Conservation (phyloP, 2,113 vertebrate genomes). For the Cololabis saira region DNA sequence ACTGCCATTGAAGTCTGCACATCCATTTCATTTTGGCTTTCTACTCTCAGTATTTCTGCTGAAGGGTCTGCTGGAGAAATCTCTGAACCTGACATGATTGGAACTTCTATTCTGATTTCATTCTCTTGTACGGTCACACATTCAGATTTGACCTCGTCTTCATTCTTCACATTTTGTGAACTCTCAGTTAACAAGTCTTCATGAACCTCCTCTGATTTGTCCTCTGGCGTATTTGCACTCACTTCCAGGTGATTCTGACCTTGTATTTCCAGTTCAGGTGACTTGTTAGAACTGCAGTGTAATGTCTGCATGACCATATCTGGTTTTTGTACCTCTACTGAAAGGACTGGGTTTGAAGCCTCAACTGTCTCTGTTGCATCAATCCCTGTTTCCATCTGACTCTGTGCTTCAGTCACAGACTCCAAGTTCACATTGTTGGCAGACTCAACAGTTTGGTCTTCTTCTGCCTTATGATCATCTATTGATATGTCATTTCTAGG, state of each 20-base stretch:
- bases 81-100: not conserved
- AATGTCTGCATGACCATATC: conserved; percentile 4
- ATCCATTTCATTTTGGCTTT: not conserved
- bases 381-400: conserved; percentile 13
- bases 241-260: conserved; percentile 9
- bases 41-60: conserved; percentile 5
- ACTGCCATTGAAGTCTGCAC: conserved; percentile 3
- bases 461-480: not conserved
- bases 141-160: not conserved
- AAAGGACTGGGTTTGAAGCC: not conserved
- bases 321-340: conserved; percentile 9
- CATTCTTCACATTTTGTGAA: conserved; percentile 2
- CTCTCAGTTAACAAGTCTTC: not conserved
- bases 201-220: not conserved
- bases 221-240: not conserved
- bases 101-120: conserved; percentile 1
- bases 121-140: conserved; percentile 3
- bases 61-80: not conserved
- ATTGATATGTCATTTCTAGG: not conserved
- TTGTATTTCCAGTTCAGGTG: conserved; percentile 9
- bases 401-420: conserved; percentile 3
- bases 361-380: not conserved
- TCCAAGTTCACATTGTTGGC: conserved; percentile 9
- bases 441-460: conserved; percentile 14
- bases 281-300: not conserved